phyloP scores from a whole-genome alignment of 2,113 vertebrate species.

The Lates calcarifer region DNA sequence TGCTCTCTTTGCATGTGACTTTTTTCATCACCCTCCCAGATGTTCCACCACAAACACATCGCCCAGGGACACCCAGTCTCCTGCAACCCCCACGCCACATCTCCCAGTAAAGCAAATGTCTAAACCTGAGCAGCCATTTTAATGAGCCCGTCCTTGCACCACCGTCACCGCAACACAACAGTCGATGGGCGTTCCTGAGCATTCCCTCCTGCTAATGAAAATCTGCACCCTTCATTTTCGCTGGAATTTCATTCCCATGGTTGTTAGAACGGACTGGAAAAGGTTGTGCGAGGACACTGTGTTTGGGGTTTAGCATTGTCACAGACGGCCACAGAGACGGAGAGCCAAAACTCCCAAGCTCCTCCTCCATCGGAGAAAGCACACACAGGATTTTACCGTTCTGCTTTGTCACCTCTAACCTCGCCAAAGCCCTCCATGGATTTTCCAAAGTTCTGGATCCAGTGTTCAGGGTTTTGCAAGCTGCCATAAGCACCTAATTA shows the following conservation, averaged over 20 bases:
- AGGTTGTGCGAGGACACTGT: conserved; percentile 49
- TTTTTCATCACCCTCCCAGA: conserved; percentile 1
- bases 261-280: conserved; percentile 27
- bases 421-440: conserved; percentile 32
- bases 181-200: neutral
- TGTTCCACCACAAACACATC: neutral
- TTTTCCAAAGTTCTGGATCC: conserved; percentile 52
- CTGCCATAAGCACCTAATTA: conserved; percentile 71
- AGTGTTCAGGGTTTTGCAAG: conserved; percentile 41
- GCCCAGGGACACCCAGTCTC: conserved; percentile 9
- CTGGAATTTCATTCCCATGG: conserved; percentile 41
- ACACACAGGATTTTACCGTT: conserved; percentile 20
- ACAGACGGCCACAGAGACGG: conserved; percentile 12
- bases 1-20: neutral
- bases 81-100: neutral
- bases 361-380: conserved; percentile 4
- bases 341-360: conserved; percentile 13
- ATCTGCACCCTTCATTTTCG: conserved; percentile 37
- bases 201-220: conserved; percentile 53
- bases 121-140: conserved; percentile 37
- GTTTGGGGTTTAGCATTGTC: neutral
- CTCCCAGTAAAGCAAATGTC: conserved; percentile 29
- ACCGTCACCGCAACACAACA: conserved; percentile 10
- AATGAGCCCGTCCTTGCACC: conserved; percentile 16
- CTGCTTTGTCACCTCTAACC: conserved; percentile 51